Conservation (phyloP, 2,888 invertebrate genomes). For the Uropetala carovei region DNA sequence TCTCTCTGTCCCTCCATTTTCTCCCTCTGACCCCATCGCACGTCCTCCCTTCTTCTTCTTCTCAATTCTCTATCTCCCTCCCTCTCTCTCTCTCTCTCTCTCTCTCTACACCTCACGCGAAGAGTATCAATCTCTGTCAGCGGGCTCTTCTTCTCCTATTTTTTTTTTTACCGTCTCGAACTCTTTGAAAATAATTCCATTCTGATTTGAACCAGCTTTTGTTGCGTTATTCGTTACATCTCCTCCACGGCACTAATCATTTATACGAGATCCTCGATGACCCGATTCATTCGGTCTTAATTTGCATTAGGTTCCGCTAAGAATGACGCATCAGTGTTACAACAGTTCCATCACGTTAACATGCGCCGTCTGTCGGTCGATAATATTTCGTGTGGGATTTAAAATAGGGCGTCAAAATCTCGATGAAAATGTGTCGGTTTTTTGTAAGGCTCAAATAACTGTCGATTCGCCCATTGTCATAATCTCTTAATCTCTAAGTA, state of each 20-base stretch:
- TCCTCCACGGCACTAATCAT: background rate
- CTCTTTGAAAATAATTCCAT: slow-evolving; percentile 28
- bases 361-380: background rate
- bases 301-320: background rate
- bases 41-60: background rate
- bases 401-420: background rate
- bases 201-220: background rate
- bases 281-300: background rate
- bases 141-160: background rate
- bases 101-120: background rate
- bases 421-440: background rate
- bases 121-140: slow-evolving; percentile 53
- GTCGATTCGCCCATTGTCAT: background rate
- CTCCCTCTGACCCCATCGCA: background rate
- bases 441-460: background rate
- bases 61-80: background rate
- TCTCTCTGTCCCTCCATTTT: background rate
- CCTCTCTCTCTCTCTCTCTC: too few species aligned
- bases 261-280: background rate
- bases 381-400: background rate
- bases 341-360: background rate
- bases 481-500: background rate
- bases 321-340: background rate
- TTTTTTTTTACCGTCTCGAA: background rate
- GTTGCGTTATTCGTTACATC: background rate